A percentile compares a stretch with the other conserved stretches of the same genome.
Evolutionary conservation across 2,888 invertebrate genomes (phyloP).

Genomic region (Hirudinaria manillensis): DNA sequence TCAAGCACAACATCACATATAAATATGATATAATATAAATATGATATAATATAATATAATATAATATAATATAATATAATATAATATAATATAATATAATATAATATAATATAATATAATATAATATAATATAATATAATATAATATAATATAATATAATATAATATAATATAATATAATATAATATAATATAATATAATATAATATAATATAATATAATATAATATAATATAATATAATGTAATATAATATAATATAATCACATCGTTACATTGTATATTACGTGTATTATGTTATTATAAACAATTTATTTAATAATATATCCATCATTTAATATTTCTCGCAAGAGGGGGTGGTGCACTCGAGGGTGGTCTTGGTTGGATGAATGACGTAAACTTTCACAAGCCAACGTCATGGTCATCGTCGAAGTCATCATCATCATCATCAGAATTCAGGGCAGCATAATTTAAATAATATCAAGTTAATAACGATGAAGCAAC

Average conservation of each 20-base stretch:
- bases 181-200: not conserved
- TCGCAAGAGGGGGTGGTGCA: too few relatives aligned
- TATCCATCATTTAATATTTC: too few relatives aligned
- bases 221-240: not conserved
- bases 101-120: not conserved
- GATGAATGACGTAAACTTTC: too few relatives aligned
- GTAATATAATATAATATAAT: not conserved
- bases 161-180: not conserved
- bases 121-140: slow-evolving; percentile 4
- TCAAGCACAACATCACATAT: too few relatives aligned
- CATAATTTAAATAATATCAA: too few relatives aligned
- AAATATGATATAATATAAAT: slow-evolving; percentile 5
- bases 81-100: slow-evolving; percentile 4
- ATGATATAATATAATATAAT: slow-evolving; percentile 9
- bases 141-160: slow-evolving; percentile 1
- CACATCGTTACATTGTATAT: not conserved
- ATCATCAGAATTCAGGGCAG: too few relatives aligned
- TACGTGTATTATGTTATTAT: too few relatives aligned
- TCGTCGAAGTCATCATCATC: too few relatives aligned
- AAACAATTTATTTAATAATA: too few relatives aligned
- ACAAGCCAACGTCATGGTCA: too few relatives aligned
- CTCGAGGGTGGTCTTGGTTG: too few relatives aligned
- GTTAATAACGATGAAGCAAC: too few relatives aligned
- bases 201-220: not conserved
- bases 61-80: not conserved